These are phyloP conservation scores for Yponomeuta malinellus DNA, from an alignment of 2,888 invertebrate genomes.

Conservation along the genomic window DNA sequence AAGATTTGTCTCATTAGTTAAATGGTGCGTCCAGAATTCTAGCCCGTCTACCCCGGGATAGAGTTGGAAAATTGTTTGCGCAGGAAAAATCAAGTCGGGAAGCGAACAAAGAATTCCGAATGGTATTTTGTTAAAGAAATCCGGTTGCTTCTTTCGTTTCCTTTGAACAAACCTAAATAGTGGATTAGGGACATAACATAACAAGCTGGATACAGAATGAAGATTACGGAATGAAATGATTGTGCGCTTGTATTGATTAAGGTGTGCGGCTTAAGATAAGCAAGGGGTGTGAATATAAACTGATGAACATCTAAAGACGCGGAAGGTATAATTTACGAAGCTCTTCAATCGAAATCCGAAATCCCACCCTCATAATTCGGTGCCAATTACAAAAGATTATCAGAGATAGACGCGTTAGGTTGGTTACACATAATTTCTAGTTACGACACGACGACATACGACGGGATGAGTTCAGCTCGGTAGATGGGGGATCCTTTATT, in stretches of 20 bases:
- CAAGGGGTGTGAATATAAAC: background rate
- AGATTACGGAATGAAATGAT: background rate
- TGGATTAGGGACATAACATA: background rate
- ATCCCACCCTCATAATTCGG: constrained; percentile 5
- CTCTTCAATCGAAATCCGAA: background rate
- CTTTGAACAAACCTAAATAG: background rate
- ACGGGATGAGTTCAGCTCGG: constrained; percentile 20
- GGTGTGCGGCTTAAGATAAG: background rate
- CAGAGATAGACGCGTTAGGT: background rate
- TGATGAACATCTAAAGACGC: background rate
- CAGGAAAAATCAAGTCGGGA: background rate
- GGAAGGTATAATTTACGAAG: background rate
- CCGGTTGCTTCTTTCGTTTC: background rate
- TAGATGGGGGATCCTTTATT: constrained; percentile 55
- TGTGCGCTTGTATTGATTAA: background rate
- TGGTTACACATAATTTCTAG: constrained; percentile 16
- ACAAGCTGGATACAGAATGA: background rate
- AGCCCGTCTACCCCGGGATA: constrained; percentile 26
- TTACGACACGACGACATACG: constrained; percentile 20
- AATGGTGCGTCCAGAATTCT: constrained; percentile 56
- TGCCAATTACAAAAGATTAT: constrained; percentile 13
- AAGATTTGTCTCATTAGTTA: constrained; percentile 72
- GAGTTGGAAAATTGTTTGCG: constrained; percentile 30
- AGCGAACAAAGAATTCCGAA: background rate
- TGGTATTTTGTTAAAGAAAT: background rate